Conservation (phyloP, 2,888 invertebrate species). For the Anthrax anthrax region DNA sequence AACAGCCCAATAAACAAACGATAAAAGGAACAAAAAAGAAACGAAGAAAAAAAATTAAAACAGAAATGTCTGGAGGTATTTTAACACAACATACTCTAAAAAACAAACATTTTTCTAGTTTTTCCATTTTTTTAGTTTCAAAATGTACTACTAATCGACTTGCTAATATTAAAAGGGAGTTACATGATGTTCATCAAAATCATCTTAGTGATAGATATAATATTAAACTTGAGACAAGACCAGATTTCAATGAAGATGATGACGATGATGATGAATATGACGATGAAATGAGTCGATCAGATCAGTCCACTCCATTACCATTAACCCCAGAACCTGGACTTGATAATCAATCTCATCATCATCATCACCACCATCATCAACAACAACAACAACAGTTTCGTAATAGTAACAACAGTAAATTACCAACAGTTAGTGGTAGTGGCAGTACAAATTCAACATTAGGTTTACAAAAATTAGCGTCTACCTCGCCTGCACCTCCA, state of each 20-base stretch:
- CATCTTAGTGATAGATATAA: slow-evolving; percentile 18
- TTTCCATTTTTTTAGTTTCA: not conserved
- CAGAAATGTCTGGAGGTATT: slow-evolving; percentile 7
- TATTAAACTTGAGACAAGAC: slow-evolving; percentile 30
- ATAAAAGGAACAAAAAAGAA: slow-evolving; percentile 29
- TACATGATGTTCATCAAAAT: slow-evolving; percentile 11
- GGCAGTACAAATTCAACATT: slow-evolving; percentile 8
- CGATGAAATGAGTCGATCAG: slow-evolving; percentile 21
- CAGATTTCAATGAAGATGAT: slow-evolving; percentile 25
- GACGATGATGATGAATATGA: slow-evolving; percentile 19
- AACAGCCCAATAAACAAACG: slow-evolving; percentile 23
- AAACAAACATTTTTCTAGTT: not conserved
- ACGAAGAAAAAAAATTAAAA: slow-evolving; percentile 24
- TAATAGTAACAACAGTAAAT: not conserved
- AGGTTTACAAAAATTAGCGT: slow-evolving; percentile 31
- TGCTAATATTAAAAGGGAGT: slow-evolving; percentile 15
- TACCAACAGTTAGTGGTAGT: not conserved
- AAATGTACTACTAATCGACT: slow-evolving; percentile 7
- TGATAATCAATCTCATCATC: not conserved
- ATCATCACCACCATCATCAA: slow-evolving; percentile 2
- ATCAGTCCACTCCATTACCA: slow-evolving; percentile 19
- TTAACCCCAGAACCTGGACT: slow-evolving; percentile 10
- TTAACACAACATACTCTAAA: no score
- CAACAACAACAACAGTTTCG: not conserved
- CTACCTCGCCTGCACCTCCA: slow-evolving; percentile 35